Evolutionary conservation across 2,113 vertebrate genomes (phyloP).

Genomic region (Myiopsitta monachus): DNA sequence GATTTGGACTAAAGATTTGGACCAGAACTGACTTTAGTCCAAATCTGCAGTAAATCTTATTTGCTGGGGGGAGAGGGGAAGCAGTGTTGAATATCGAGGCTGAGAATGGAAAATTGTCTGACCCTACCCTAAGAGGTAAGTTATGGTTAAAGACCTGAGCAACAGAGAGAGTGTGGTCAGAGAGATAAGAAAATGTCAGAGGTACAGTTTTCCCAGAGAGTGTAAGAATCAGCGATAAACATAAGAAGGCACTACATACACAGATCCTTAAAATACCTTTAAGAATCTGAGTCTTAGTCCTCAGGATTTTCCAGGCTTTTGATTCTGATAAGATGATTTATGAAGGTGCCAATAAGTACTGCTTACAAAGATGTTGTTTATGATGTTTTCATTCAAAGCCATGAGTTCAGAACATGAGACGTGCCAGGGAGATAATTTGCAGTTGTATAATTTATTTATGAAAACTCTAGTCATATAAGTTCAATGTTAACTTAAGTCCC

Average conservation of each 20-base stretch:
- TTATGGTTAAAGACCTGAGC: neutral
- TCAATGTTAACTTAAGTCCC: neutral
- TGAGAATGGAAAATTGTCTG: neutral
- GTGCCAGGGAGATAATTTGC: neutral
- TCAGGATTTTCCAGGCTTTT: slow-evolving; percentile 35
- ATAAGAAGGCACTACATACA: neutral
- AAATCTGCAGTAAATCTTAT: neutral
- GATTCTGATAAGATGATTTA: slow-evolving; percentile 43
- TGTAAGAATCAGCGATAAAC: slow-evolving; percentile 10
- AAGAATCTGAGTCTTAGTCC: neutral
- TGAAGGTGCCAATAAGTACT: slow-evolving; percentile 6
- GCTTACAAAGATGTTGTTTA: neutral
- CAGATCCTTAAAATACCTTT: slow-evolving; percentile 27
- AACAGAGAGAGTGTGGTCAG: neutral
- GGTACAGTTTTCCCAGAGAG: neutral
- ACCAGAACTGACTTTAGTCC: too few species aligned
- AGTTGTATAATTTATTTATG: neutral
- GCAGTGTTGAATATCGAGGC: neutral
- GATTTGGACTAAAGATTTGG: neutral
- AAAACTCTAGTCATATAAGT: neutral
- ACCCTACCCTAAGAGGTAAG: neutral
- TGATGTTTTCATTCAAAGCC: neutral
- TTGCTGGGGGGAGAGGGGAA: neutral
- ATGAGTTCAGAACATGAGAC: neutral
- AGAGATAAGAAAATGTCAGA: slow-evolving; percentile 46